Base-by-base conservation (phyloP, 2,888 invertebrate genomes). In the Saturnia pavonia region DNA sequence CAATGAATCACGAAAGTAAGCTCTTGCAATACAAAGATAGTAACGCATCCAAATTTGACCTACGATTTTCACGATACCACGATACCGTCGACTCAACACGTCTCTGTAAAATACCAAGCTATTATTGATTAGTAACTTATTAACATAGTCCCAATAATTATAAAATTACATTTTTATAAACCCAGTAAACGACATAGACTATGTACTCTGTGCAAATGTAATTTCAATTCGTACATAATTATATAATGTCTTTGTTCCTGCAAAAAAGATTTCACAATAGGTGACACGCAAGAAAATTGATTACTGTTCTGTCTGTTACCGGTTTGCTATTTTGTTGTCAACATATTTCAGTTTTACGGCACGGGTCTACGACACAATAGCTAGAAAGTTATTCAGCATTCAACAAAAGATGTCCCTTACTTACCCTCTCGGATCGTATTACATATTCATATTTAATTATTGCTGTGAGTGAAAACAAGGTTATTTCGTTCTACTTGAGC, bases 321-420 rank as follows among this genome's bases (percentile, higher is more conserved):
- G 34, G 63, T 63, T 63, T 19, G 22, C 63, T 19, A 63, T 34
- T 34, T 63, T 65, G 22, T 65, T 60, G 57, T 60, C 57, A 27
- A 60, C 25, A 27, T 25, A 60, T 60, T 60, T 65, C 40, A 65
- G 8, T 65, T 65, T 40, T 65, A 65, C 8, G 40, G 34, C 65
- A 34, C 65, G 65, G 40, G 65, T 65, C 65, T n/a, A 40, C 40
- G 12, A n/a, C 40, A 65, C 65, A 65, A 65, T 65, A 11, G 16
- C 40, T 9, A 40, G 11, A 40, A 65, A 65, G n/a, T 40, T 65
- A 40, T 40, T 65, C 40, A 40, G 22, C 40, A 40, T 65, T 65
- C 40, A 40, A 65, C 65, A 65, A 65, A 65, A 65, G 65, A 65
- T 65, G 40, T 65, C 40, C 40, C n/a, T 65, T 65, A 65, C n/a